Percentiles rank a stretch among this genome's conserved stretches.
Evolutionary conservation across 2,113 vertebrate species (phyloP).

Genomic region (human (Homo sapiens)): GRCh38 chr5:121028501-121029000

Average conservation of each 20-base stretch:
- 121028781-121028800: background rate
- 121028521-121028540: background rate
- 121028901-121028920: background rate
- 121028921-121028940: background rate
- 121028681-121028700: background rate
- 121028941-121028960: background rate
- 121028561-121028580: background rate
- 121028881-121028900: background rate
- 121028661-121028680: background rate
- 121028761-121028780: background rate
- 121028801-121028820: background rate
- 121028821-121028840: background rate
- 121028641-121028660: background rate
- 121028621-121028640: background rate
- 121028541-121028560: background rate
- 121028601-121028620: background rate
- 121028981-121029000: background rate
- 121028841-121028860: background rate
- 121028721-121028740: background rate
- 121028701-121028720: background rate
- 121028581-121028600: constrained; percentile 2
- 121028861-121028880: background rate
- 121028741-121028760: background rate
- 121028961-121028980: background rate
- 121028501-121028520: background rate